A percentile compares a stretch with the other conserved stretches of the same genome.
phyloP scores from a whole-genome alignment of 2,888 invertebrate genomes.

The Zaprionus bogoriensis region DNA sequence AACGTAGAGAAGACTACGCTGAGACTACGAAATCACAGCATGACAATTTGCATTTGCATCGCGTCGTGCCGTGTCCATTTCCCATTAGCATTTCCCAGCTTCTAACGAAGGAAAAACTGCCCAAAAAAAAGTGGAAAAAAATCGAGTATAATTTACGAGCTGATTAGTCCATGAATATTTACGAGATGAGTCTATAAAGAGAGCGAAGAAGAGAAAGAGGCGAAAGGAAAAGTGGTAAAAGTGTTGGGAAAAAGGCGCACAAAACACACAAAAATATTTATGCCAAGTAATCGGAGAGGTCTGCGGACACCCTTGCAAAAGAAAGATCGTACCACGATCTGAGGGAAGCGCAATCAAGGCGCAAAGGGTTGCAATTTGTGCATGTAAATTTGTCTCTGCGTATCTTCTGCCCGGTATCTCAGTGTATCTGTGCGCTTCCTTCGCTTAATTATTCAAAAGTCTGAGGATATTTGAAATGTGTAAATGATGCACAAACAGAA shows the following conservation, averaged over 20 bases:
- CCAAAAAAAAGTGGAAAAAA: conserved; percentile 19
- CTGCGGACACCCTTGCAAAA: conserved; percentile 10
- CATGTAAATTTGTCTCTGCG: not conserved
- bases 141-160: conserved; percentile 72
- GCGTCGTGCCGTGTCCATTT: conserved; percentile 55
- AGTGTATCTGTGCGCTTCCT: conserved; percentile 64
- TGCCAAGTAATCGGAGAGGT: conserved; percentile 61
- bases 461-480: conserved; percentile 21
- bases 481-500: conserved; percentile 66
- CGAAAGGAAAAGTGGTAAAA: no score
- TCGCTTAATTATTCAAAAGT: conserved; percentile 67
- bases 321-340: not conserved
- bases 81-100: conserved; percentile 49
- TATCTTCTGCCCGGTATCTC: conserved; percentile 2
- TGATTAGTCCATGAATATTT: conserved; percentile 77
- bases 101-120: conserved; percentile 45
- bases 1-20: not conserved
- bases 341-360: not conserved
- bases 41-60: conserved; percentile 38
- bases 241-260: conserved; percentile 53
- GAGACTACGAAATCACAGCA: conserved; percentile 18
- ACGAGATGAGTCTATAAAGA: conserved; percentile 26
- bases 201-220: no score
- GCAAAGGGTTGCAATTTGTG: conserved; percentile 42
- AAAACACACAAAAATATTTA: conserved; percentile 73